A percentile compares a stretch with the other conserved stretches of the same genome.
Evolutionary conservation across 1,140 invertebrate species (phyloP).

Genomic region (Drosophila ohnishii): DNA sequence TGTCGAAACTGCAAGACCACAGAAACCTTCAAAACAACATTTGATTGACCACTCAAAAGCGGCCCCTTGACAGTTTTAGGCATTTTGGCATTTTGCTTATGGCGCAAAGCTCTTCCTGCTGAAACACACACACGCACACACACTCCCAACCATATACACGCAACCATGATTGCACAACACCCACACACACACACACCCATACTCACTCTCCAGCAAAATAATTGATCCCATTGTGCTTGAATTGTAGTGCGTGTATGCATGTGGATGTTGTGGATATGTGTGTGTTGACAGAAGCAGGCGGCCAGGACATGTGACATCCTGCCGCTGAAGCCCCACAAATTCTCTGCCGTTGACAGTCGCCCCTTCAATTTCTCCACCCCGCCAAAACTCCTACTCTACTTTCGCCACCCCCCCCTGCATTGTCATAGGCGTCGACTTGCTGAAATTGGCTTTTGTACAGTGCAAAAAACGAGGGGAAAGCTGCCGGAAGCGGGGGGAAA

Average conservation of each 20-base stretch:
- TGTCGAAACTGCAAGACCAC: constrained; percentile 55
- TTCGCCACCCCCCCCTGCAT: constrained; percentile 8
- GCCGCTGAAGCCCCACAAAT: constrained; percentile 59
- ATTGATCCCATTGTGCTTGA: constrained; percentile 78
- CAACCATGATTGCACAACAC: constrained; percentile 64
- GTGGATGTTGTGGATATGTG: neutral
- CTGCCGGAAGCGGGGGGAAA: neutral
- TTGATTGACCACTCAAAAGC: constrained; percentile 75
- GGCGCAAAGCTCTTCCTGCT: constrained; percentile 37
- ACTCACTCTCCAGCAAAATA: constrained; percentile 53
- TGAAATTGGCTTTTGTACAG: constrained; percentile 56
- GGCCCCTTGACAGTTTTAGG: constrained; percentile 53
- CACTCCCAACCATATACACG: neutral
- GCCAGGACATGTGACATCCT: constrained; percentile 55
- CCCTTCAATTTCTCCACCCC: constrained; percentile 6
- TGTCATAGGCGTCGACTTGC: constrained; percentile 59
- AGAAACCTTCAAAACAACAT: constrained; percentile 74
- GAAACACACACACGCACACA: neutral
- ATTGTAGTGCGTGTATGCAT: constrained; percentile 50
- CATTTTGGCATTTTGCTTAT: constrained; percentile 55
- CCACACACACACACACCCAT: constrained; percentile 16
- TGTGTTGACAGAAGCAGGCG: constrained; percentile 67
- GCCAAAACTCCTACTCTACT: neutral
- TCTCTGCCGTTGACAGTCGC: constrained; percentile 63
- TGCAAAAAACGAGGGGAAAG: neutral